Conservation (phyloP, 2,113 vertebrate species). For the Macquaria australasica region DNA sequence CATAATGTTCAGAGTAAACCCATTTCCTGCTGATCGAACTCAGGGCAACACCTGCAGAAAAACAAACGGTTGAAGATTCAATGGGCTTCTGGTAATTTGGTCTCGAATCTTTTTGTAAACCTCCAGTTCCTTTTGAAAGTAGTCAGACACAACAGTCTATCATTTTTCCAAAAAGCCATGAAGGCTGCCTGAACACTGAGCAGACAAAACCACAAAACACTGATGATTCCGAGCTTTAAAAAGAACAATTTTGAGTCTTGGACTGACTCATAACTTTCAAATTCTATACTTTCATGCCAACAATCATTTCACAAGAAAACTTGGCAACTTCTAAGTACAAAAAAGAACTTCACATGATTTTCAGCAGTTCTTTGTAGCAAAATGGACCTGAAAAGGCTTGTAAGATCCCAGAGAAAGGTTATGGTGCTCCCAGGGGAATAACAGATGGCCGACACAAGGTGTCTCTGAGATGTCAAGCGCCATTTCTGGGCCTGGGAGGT, state of each 20-base stretch:
- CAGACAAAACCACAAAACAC: neutral
- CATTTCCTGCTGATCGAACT: constrained; percentile 58
- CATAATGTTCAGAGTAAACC: constrained; percentile 62
- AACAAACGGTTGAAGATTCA: constrained; percentile 57
- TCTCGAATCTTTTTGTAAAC: constrained; percentile 46
- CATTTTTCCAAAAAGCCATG: neutral
- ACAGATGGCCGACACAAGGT: constrained; percentile 67
- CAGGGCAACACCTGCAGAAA: constrained; percentile 41
- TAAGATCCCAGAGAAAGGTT: constrained; percentile 48
- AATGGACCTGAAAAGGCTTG: constrained; percentile 12
- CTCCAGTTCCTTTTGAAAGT: constrained; percentile 29
- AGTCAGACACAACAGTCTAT: neutral
- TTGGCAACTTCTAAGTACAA: neutral
- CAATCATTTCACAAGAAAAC: neutral
- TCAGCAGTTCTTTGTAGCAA: neutral
- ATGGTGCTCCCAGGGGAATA: constrained; percentile 26
- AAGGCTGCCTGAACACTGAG: neutral
- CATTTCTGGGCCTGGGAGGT: constrained; percentile 48
- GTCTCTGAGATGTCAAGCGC: constrained; percentile 54
- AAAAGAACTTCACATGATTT: neutral
- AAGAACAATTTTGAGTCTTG: neutral
- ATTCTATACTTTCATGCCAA: neutral
- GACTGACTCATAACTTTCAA: neutral
- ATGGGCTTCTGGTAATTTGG: constrained; percentile 35
- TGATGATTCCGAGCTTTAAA: constrained; percentile 9